These are phyloP conservation scores for Panagrolaimus sp. DNA, from an alignment of 1,140 invertebrate genomes.

Conservation along the genomic window DNA sequence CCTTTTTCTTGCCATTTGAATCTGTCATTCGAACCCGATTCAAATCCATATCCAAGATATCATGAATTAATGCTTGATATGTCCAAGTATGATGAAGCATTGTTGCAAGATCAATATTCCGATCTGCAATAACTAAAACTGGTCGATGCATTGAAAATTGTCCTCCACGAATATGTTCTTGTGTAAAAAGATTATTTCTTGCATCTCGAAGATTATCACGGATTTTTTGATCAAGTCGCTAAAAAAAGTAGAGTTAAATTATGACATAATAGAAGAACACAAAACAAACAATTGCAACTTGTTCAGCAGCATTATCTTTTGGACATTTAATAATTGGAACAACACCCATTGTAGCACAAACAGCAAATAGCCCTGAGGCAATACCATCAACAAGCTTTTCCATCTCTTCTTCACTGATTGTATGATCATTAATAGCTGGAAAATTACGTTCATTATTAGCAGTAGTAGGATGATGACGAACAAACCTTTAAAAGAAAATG, in stretches of 20 bases:
- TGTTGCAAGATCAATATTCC: slow-evolving; percentile 92
- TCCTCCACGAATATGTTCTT: slow-evolving; percentile 61
- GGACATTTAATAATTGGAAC: slow-evolving; percentile 92
- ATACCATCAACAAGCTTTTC: slow-evolving; percentile 85
- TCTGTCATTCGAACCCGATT: slow-evolving; percentile 81
- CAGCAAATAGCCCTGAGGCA: slow-evolving; percentile 90
- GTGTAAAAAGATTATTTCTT: slow-evolving; percentile 87
- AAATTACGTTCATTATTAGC: slow-evolving; percentile 69
- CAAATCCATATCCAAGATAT: slow-evolving; percentile 70
- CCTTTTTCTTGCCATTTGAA: slow-evolving; percentile 67
- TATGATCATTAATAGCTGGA: slow-evolving; percentile 88
- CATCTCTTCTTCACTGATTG: slow-evolving; percentile 92
- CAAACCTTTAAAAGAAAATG: slow-evolving; percentile 48
- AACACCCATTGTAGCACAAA: slow-evolving; percentile 88
- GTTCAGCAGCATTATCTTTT: slow-evolving; percentile 91
- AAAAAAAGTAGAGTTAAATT: slow-evolving; percentile 60
- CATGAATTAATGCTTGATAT: slow-evolving; percentile 88
- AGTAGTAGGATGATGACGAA: slow-evolving; percentile 86
- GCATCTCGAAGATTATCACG: slow-evolving; percentile 92
- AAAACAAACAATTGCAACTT: slow-evolving; percentile 73
- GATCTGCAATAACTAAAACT: slow-evolving; percentile 78
- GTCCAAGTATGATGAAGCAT: slow-evolving; percentile 99
- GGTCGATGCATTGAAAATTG: slow-evolving; percentile 54
- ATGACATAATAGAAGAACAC: slow-evolving; percentile 61
- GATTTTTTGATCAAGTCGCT: slow-evolving; percentile 90